Base-by-base conservation (phyloP, 2,113 vertebrate species). In the Heterotis niloticus region DNA sequence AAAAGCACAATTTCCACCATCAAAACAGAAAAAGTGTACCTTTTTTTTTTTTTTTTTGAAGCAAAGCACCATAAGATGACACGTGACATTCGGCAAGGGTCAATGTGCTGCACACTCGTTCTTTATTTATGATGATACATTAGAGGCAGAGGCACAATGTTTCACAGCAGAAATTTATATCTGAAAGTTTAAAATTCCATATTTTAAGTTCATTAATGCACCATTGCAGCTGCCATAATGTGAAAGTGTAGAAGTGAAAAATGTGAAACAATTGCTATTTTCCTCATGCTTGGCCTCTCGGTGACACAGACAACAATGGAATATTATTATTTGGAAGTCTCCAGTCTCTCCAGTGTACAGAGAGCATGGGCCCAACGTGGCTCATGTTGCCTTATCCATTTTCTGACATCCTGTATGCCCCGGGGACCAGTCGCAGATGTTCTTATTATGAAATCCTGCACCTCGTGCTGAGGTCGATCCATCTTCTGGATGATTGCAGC, bases 331-430 rank as follows among this genome's bases (percentile, higher is more conserved):
- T 28, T 16, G 18, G 24, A 64, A 62, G 12, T 75, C 74, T 26
- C 24, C 28, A 62, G 17, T 34, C 23, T 57, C 59, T 62, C 20
- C 28, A n/a, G 54, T 29, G 11, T 16, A 34, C 16, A 16, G 56
- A 16, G 54, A 12, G 16, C 28, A 10, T 60, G 57, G 57, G 16
- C 34, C 10, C 18, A 23, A 20, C 10, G 26, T 23, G 28, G 26
- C 73, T 75, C 73, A 20, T 34, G 28, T 75, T 28, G 12, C 71
- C 34, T 24, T 59, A 56, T 74, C 71, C 54, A 29, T 74, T 75
- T 75, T 75, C 26, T 64, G 74, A 62, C 65, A 69, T 78, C 65
- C 76, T 66, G 29, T 78, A 57, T 56, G 24, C 76, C 76, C 64
- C 44, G 5, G 44, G 76, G 76, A 44, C 12, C 52, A 78, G 65